Evolutionary conservation across 1,140 invertebrate genomes (phyloP).

Genomic region (Oscheius sp.): DNA sequence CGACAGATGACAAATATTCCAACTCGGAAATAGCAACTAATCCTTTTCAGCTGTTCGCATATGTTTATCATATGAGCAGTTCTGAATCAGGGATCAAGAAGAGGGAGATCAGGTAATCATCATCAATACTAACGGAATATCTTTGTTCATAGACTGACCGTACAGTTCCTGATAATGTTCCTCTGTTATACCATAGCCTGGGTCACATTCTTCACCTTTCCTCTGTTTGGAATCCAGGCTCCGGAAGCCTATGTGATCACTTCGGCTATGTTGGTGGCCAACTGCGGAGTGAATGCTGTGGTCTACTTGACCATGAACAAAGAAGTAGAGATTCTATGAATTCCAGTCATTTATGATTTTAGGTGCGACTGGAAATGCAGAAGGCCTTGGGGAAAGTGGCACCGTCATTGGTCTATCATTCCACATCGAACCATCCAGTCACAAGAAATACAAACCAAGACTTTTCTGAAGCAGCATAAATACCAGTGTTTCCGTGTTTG

Average conservation of each 20-base stretch:
- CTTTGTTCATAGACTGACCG: background rate
- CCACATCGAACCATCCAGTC: background rate
- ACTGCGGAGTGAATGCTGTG: background rate
- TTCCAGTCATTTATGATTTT: background rate
- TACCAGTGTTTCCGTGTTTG: background rate
- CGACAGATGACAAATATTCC: too few relatives aligned
- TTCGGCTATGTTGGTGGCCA: background rate
- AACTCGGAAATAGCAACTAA: too few relatives aligned
- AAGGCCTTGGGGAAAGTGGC: background rate
- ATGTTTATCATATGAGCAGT: background rate
- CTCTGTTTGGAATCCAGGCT: background rate
- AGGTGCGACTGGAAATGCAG: background rate
- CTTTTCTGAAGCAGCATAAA: background rate
- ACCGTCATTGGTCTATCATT: background rate
- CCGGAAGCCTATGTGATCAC: background rate
- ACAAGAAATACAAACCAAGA: background rate
- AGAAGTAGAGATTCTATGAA: background rate
- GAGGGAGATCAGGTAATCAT: background rate
- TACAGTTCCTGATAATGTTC: conserved; percentile 1
- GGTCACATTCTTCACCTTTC: background rate
- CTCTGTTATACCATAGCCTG: background rate
- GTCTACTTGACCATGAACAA: background rate
- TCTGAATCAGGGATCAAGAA: background rate
- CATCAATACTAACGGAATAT: background rate
- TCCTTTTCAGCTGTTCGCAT: background rate